A percentile compares a stretch with the other conserved stretches of the same genome.
Conservation (phyloP, 2,888 invertebrate species). For the Erebia aethiops region DNA sequence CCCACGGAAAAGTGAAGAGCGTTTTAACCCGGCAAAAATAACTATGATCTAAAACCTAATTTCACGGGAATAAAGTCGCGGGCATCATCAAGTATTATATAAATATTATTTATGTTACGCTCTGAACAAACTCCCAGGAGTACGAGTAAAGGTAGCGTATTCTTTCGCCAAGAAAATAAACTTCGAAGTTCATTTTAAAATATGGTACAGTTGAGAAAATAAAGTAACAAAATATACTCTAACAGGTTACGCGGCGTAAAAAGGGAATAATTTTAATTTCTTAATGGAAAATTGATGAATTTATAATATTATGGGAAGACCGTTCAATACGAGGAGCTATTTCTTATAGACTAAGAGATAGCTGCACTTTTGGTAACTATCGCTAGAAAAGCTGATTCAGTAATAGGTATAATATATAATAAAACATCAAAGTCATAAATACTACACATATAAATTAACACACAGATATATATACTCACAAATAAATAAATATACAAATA, state of each 20-base stretch:
- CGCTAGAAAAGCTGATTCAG: too few relatives aligned
- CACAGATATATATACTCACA: too few relatives aligned
- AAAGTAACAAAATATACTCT: conserved; percentile 13
- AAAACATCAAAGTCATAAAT: too few relatives aligned
- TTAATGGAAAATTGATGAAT: neutral
- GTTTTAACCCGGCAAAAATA: too few relatives aligned
- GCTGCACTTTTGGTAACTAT: too few relatives aligned
- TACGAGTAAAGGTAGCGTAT: conserved; percentile 42
- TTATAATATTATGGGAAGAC: neutral
- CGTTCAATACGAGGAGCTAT: neutral
- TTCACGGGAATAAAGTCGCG: neutral
- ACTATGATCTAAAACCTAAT: too few relatives aligned
- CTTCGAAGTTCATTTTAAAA: conserved; percentile 27
- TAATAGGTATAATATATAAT: too few relatives aligned
- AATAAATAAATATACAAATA: too few relatives aligned
- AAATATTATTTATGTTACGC: conserved; percentile 59
- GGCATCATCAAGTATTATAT: conserved; percentile 48
- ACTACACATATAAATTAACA: too few relatives aligned
- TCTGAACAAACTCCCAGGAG: conserved; percentile 46
- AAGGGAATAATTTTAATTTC: conserved; percentile 3
- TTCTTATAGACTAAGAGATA: too few relatives aligned
- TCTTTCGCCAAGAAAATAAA: conserved; percentile 31
- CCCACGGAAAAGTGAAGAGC: too few relatives aligned
- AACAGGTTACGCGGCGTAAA: neutral
- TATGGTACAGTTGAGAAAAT: conserved; percentile 23